Evolutionary conservation across 2,888 invertebrate species (phyloP).

Genomic region (Conistra vaccinii): DNA sequence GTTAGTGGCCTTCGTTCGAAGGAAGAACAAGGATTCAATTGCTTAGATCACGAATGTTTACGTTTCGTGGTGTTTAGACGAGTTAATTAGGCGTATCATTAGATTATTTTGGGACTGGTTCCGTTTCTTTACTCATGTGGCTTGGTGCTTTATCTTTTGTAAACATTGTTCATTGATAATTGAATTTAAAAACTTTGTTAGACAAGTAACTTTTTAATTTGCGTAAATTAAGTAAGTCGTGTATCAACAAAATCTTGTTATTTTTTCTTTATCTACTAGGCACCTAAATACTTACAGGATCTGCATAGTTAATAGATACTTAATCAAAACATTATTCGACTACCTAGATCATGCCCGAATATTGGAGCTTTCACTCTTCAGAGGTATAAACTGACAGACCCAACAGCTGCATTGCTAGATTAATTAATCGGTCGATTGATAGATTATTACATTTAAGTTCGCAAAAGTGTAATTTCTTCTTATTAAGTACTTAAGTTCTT

Average conservation of each 20-base stretch:
- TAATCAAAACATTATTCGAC: no score
- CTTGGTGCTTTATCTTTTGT: background rate
- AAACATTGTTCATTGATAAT: background rate
- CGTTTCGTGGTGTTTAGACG: conserved; percentile 11
- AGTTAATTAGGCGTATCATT: conserved; percentile 12
- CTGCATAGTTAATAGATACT: background rate
- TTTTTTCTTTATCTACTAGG: background rate
- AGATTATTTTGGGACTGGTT: background rate
- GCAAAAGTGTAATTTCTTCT: background rate
- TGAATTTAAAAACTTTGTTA: background rate
- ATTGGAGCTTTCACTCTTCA: conserved; percentile 12
- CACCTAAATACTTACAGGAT: background rate
- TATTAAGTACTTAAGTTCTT: no score
- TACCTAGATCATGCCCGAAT: background rate
- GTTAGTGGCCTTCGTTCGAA: conserved; percentile 34
- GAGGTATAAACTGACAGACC: background rate
- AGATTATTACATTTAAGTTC: no score
- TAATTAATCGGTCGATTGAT: conserved; percentile 1
- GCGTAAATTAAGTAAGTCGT: no score
- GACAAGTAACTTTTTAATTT: no score
- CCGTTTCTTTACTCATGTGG: no score
- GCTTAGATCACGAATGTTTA: conserved; percentile 39
- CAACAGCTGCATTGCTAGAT: conserved; percentile 9
- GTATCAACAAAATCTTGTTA: background rate
- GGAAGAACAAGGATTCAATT: conserved; percentile 38